Conservation (phyloP, 2,797 vertebrate genomes). For the Hylomyscus alleni region DNA sequence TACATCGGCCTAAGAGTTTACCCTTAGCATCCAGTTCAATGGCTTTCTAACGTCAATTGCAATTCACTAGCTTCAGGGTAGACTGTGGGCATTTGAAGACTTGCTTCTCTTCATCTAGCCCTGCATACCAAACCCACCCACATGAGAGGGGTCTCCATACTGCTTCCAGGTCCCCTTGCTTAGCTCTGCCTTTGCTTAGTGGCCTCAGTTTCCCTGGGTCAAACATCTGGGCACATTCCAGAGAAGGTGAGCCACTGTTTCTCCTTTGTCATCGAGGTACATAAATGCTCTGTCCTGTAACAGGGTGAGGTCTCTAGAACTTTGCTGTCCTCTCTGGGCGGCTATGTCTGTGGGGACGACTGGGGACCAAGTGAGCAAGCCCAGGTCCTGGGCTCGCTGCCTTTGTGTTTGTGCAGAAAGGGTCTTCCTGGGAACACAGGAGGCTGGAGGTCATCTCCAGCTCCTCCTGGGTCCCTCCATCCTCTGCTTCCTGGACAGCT, state of each 20-base stretch:
- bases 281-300: not conserved
- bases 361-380: not conserved
- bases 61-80: not conserved
- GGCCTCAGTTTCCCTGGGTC: not conserved
- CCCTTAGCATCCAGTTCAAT: not conserved
- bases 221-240: not conserved
- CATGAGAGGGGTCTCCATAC: not conserved
- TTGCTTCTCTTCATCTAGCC: conserved; percentile 18
- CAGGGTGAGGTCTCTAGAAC: not conserved
- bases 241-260: no score
- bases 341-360: not conserved
- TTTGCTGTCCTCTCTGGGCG: not conserved
- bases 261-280: not conserved
- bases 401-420: conserved; percentile 39
- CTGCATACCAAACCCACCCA: not conserved
- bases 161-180: not conserved
- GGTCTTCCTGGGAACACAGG: conserved; percentile 40
- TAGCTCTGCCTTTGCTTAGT: not conserved
- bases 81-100: not conserved
- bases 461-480: not conserved
- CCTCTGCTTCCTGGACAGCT: conserved; percentile 41
- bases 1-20: not conserved
- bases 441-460: not conserved
- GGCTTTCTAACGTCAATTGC: conserved; percentile 32
- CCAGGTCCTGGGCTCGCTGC: not conserved